Evolutionary conservation across 2,888 invertebrate genomes (phyloP).

Genomic region (Amphipoea oculea): DNA sequence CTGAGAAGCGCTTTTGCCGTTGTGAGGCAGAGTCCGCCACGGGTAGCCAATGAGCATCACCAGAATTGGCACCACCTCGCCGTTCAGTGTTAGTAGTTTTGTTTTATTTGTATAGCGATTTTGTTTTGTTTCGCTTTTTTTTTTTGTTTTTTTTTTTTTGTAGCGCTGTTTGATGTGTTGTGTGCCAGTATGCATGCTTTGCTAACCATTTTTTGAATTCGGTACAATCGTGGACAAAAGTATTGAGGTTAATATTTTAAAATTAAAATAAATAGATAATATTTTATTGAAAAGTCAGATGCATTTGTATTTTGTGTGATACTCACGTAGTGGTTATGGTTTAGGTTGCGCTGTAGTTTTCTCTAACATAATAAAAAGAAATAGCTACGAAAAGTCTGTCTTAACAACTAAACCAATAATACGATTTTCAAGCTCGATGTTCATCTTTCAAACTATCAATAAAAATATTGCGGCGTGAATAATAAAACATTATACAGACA

Average conservation of each 20-base stretch:
- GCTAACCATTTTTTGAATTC: constrained; percentile 26
- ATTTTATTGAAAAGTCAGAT: constrained; percentile 26
- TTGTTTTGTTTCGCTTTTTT: constrained; percentile 68
- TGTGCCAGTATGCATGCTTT: constrained; percentile 52
- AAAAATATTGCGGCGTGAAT: constrained; percentile 9
- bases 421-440: background rate
- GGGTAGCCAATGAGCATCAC: constrained; percentile 83
- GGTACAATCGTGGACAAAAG: constrained; percentile 28
- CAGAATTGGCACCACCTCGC: constrained; percentile 92
- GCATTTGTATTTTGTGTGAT: constrained; percentile 35
- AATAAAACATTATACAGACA: constrained; percentile 14
- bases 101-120: constrained; percentile 73
- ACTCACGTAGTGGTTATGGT: background rate
- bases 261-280: background rate
- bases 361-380: background rate
- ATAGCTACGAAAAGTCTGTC: background rate
- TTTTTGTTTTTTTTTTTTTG: constrained; percentile 38
- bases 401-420: background rate
- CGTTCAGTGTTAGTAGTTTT: constrained; percentile 92
- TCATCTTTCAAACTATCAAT: constrained; percentile 35
- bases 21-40: constrained; percentile 91
- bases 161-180: constrained; percentile 48
- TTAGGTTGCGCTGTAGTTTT: background rate
- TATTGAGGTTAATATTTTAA: background rate
- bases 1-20: constrained; percentile 92